Base-by-base conservation (phyloP, 2,888 invertebrate species). In the Unio delphinus region DNA sequence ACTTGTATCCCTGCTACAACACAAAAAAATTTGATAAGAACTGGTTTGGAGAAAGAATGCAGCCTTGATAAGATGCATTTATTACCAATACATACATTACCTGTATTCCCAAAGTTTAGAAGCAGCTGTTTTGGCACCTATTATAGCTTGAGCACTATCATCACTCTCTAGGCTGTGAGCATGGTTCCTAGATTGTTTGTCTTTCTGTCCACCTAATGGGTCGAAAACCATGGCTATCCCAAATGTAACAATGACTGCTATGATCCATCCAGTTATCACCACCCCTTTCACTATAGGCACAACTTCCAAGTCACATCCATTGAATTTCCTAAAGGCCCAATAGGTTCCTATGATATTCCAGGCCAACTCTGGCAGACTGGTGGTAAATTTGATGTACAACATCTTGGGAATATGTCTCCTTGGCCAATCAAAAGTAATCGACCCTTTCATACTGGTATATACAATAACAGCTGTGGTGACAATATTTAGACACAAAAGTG, bases 281-380 rank as follows among this genome's bases (percentile, higher is more conserved):
- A 95, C 92, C 74, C 94, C 94, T 93, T 85, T 83, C 18, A 85
- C 86, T 1, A 86, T 83, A 74, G 74, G 72, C 20, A 87, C 86
- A 54, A 86, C 80, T 55, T 75, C 68, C 55, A 66, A 59, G 23
- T 81, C 79, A 80, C 86, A 87, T 8, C 73, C 77, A 67, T 75
- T 82, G 11, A 82, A 79, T 58, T 75, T 76, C 1, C 81, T 82
- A 79, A 94, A 94, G 81, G 94, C 93, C 95, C 95, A 95, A 90
- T 95, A 92, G 5, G 95, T 95, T 11, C 95, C 95, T 90, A 95
- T 92, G 68, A 94, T 92, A 84, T 95, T 95, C 91, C 95, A 93
- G 5, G 92, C 92, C 26, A 95, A 92, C 90, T 96, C 96, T 18
- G 95, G 94, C 45, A 95, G 84, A 79, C 95, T 93, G 72, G 96